Evolutionary conservation across 2,113 vertebrate species (phyloP), one percentile per base, ranked within the genome.

Genomic region (Ctenomys sociabilis): DNA sequence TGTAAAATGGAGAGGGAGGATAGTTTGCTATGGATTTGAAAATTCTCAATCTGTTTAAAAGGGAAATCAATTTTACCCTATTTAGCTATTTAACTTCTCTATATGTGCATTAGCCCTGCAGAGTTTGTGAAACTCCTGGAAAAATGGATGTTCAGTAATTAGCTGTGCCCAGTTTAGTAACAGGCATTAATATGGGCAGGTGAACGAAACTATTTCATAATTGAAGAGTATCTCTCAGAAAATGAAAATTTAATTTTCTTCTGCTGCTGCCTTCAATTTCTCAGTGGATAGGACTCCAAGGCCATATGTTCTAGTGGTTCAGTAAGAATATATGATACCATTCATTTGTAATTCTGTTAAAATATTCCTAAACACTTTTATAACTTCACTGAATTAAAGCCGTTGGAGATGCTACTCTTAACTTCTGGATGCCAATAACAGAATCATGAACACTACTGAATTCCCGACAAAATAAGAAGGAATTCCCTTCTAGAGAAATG

Each of bases 191-290:
- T 96, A 98, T 89, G 97, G 98, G 97, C 96, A 96, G 97, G 35
- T 37, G 94, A 98, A 96, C 96, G 96, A 98, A 98, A 98, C 97
- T 97, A 87, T 95, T 98, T 98, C 95, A 97, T 98, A 98, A 98
- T 96, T 98, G 97, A 98, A 98, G 96, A 98, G 91, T 61, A 97
- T 97, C 96, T 98, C 97, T 97, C 92, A 96, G 97, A 96, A 97
- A 97, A 98, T 98, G 96, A 98, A 98, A 98, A 95, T 96, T 97
- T 98, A 98, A 98, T 98, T 98, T 97, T 97, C 97, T 98, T 98
- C 88, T 77, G 88, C 70, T 96, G 82, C 81, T 90, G 93, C 57
- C 95, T 98, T 98, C 97, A 97, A 63, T 98, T 98, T 98, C 97
- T 98, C 98, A 97, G 96, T 97, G 96, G 97, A 97, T 94, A 97